A percentile compares a stretch with the other conserved stretches of the same genome.
phyloP scores from a whole-genome alignment of 2,113 vertebrate species.

The Pica pica region DNA sequence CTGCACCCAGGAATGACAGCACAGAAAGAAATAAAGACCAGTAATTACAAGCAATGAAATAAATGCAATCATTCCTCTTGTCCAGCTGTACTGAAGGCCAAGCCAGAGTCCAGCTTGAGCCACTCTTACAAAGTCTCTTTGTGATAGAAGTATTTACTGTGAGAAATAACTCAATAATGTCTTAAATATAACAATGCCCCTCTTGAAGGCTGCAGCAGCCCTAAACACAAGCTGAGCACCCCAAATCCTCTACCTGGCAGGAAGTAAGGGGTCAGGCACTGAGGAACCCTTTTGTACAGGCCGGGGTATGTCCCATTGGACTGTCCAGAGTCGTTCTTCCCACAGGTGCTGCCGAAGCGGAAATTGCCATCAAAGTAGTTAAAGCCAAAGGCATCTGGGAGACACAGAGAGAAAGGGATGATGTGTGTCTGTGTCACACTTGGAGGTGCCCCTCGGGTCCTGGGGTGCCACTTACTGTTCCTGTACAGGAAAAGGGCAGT shows the following conservation, averaged over 20 bases:
- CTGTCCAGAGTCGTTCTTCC: not conserved
- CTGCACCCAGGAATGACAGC: not conserved
- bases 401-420: not conserved
- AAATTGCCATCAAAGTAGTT: constrained; percentile 37
- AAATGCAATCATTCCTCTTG: not conserved
- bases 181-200: not conserved
- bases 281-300: not conserved
- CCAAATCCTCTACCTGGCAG: constrained; percentile 27
- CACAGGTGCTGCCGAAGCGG: constrained; percentile 33
- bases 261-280: not conserved
- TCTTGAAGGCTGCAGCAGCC: not conserved
- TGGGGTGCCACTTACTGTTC: constrained; percentile 68
- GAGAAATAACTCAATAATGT: not conserved
- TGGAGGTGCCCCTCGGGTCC: rapidly evolving
- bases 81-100: not conserved
- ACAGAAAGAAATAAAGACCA: not conserved
- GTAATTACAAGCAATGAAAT: not conserved
- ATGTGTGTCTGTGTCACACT: not conserved
- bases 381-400: constrained; percentile 47
- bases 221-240: not conserved
- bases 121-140: not conserved
- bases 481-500: constrained; percentile 67
- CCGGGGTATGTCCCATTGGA: rapidly evolving
- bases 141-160: not conserved
- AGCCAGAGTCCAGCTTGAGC: not conserved